phyloP scores from a whole-genome alignment of 2,797 vertebrate genomes.

The Chaetophractus vellerosus region DNA sequence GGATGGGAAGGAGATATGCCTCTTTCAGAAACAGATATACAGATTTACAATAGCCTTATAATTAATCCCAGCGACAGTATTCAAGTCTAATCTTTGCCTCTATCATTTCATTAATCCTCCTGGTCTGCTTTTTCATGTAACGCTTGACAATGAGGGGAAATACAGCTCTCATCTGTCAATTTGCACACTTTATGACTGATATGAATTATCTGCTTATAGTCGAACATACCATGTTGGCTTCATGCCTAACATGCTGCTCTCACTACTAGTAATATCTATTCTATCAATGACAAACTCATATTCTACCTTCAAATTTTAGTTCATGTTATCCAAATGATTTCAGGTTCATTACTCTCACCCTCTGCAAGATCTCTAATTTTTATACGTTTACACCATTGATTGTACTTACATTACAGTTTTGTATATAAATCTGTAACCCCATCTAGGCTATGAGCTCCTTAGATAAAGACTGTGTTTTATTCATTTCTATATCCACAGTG shows the following conservation, averaged over 20 bases:
- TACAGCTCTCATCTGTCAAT: background rate
- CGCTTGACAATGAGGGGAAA: slow-evolving; percentile 11
- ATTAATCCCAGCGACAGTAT: background rate
- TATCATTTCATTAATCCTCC: slow-evolving; percentile 8
- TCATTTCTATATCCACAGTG: background rate
- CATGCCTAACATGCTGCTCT: background rate
- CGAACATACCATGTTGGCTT: slow-evolving; percentile 37
- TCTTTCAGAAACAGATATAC: slow-evolving; percentile 45
- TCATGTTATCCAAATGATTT: slow-evolving; percentile 45
- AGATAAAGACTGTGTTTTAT: background rate
- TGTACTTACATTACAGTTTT: background rate
- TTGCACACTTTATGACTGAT: background rate
- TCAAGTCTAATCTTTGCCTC: slow-evolving; percentile 48
- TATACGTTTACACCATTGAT: background rate
- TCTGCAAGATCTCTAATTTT: slow-evolving; percentile 38
- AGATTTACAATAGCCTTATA: background rate
- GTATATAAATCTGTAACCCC: background rate
- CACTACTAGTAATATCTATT: background rate
- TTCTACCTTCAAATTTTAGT: slow-evolving; percentile 47
- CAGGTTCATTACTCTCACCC: background rate
- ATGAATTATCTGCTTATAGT: background rate
- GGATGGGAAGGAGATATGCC: background rate
- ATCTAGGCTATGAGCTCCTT: background rate
- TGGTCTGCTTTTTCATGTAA: slow-evolving; percentile 4
- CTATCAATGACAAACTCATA: background rate